phyloP scores from a whole-genome alignment of 2,888 invertebrate genomes.

The Liopterus haemorrhoidalis region DNA sequence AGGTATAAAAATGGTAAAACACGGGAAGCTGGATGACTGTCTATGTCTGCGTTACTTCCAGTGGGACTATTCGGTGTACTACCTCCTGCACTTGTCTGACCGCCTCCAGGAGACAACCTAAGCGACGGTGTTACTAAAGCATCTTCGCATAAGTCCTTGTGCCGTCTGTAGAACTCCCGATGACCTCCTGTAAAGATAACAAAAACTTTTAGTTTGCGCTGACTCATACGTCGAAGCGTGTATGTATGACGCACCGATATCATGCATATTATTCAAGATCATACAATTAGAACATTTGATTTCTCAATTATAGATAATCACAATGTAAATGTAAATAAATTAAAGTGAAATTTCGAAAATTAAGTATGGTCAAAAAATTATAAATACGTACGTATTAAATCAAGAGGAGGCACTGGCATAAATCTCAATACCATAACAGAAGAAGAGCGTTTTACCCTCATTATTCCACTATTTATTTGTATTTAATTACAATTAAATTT shows the following conservation, averaged over 20 bases:
- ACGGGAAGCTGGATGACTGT: conserved; percentile 69
- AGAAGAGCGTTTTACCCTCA: conserved; percentile 62
- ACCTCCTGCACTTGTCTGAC: conserved; percentile 47
- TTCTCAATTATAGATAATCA: background rate
- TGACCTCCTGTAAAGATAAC: conserved; percentile 56
- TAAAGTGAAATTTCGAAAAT: background rate
- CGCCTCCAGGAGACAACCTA: conserved; percentile 38
- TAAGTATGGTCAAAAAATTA: conserved; percentile 9
- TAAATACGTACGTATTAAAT: conserved; percentile 29
- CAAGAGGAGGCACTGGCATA: conserved; percentile 48
- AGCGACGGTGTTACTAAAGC: conserved; percentile 50
- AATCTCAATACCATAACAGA: conserved; percentile 59
- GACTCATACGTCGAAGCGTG: background rate
- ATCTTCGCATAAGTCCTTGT: conserved; percentile 68
- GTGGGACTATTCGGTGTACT: conserved; percentile 41
- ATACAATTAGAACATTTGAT: conserved; percentile 3
- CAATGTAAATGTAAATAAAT: background rate
- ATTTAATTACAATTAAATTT: background rate
- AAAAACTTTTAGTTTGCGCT: conserved; percentile 8
- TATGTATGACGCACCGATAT: background rate
- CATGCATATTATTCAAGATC: background rate
- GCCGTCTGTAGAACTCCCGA: conserved; percentile 63
- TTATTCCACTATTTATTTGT: conserved; percentile 40
- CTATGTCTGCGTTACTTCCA: conserved; percentile 52
- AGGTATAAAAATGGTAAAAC: conserved; percentile 75